Base-by-base conservation (phyloP, 2,797 vertebrate species). In the Pipistrellus pygmaeus region DNA sequence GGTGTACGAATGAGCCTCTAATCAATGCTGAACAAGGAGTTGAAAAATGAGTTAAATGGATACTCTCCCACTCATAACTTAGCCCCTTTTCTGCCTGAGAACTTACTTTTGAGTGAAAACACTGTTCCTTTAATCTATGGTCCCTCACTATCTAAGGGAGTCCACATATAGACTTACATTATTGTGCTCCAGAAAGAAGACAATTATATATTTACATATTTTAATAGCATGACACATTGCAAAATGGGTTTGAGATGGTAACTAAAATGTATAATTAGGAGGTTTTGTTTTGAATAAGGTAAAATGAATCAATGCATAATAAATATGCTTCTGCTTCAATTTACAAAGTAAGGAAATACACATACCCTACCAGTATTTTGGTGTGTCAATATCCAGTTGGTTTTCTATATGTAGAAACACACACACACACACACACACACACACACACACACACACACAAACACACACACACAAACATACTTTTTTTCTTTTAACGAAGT, bases 191-290 rank as follows among this genome's bases (percentile, higher is more conserved):
- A 66, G 32, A 46, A 84, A 91, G 25, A 88, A 91, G 53, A 72
- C 71, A 93, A 46, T 62, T 68, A 90, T 57, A 72, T n/a, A 20
- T 13, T 84, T 87, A 76, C n/a, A 86, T 95, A 90, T 93, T 91
- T 95, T 85, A 95, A 95, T 73, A 76, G 35, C 23, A 62, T 35
- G 27, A 91, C 62, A 90, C 77, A 85, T 2, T 64, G 71, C 15
- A 92, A 95, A 85, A 68, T 44, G n/a, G 66, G 51, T 35, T 90
- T 91, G 25, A 82, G 44, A 83, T 21, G 66, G 21, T 87, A 89
- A 80, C 38, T 46, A 51, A 80, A 95, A 93, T 55, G 38, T 51
- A 53, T 1, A 57, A 69, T 57, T 32, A 87, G 41, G 44, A 46
- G 77, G 53, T 30, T 85, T 53, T 75, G 11, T 75, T 94, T 95